phyloP scores from a whole-genome alignment of 2,888 invertebrate genomes.

The Candidula unifasciata region DNA sequence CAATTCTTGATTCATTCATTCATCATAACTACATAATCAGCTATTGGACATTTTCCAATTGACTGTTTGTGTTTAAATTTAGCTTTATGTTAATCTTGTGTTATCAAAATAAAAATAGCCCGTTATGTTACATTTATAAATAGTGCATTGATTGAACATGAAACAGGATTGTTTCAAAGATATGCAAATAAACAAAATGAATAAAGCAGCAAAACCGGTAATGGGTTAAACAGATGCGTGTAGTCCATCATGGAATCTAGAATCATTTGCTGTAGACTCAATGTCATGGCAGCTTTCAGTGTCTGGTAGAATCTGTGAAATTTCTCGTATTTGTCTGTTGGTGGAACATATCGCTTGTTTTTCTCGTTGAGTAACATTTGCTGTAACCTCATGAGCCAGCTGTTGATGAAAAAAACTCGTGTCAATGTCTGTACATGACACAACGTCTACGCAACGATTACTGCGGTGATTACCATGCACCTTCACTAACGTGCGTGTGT shows the following conservation, averaged over 20 bases:
- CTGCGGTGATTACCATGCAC: too few species aligned
- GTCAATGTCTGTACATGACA: too few species aligned
- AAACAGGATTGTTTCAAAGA: neutral
- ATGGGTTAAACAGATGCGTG: slow-evolving; percentile 86
- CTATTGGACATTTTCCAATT: too few species aligned
- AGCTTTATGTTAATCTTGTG: too few species aligned
- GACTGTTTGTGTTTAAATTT: too few species aligned
- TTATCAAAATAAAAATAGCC: neutral
- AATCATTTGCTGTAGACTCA: slow-evolving; percentile 89
- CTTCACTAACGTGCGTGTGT: too few species aligned
- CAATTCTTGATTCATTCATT: too few species aligned
- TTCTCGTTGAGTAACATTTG: slow-evolving; percentile 78
- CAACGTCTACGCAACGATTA: too few species aligned
- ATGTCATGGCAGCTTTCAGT: slow-evolving; percentile 91
- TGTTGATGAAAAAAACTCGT: slow-evolving; percentile 51
- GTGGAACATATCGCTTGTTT: slow-evolving; percentile 77
- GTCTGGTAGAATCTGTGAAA: slow-evolving; percentile 90
- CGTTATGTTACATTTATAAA: too few species aligned
- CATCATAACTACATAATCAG: too few species aligned
- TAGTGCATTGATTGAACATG: neutral
- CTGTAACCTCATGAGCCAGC: slow-evolving; percentile 78
- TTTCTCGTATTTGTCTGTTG: slow-evolving; percentile 81
- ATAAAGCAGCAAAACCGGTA: slow-evolving; percentile 81
- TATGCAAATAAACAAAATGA: neutral
- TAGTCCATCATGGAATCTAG: slow-evolving; percentile 88